Percentiles rank a stretch among this genome's conserved stretches.
phyloP scores from a whole-genome alignment of 2,113 vertebrate genomes.

The Meriones unguiculatus region DNA sequence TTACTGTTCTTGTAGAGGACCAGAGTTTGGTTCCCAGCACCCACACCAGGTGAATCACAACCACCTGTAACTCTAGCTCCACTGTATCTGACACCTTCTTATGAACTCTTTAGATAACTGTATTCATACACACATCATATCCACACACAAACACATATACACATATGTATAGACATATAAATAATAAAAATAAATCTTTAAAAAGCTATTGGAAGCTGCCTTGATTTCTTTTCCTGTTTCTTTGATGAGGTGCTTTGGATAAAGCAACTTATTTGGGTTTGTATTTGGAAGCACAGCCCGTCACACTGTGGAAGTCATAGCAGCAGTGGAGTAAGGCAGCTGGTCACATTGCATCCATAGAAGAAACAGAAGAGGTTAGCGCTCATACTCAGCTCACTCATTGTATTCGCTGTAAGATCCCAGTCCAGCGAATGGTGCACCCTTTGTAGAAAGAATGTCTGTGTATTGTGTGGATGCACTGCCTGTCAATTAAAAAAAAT shows the following conservation, averaged over 20 bases:
- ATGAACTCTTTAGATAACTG: background rate
- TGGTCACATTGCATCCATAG: background rate
- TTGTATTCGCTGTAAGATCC: background rate
- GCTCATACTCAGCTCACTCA: background rate
- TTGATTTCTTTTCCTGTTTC: background rate
- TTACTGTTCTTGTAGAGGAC: background rate
- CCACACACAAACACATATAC: background rate
- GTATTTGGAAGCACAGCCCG: background rate
- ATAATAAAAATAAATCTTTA: background rate
- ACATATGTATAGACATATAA: background rate
- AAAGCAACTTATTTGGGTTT: background rate
- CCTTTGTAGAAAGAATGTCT: too few species aligned
- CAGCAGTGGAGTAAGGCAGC: background rate
- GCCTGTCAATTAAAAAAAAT: too few species aligned
- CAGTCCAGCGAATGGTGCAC: background rate
- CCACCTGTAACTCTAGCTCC: background rate
- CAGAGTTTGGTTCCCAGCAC: background rate
- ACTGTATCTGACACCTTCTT: background rate
- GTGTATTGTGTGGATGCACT: too few species aligned
- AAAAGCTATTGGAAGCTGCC: background rate
- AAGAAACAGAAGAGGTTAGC: background rate
- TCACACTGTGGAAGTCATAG: background rate
- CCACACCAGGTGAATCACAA: background rate
- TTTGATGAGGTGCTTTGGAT: background rate
- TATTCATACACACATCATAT: background rate